Evolutionary conservation across 1,140 invertebrate species (phyloP).

Genomic region (Calliopsis andreniformis): DNA sequence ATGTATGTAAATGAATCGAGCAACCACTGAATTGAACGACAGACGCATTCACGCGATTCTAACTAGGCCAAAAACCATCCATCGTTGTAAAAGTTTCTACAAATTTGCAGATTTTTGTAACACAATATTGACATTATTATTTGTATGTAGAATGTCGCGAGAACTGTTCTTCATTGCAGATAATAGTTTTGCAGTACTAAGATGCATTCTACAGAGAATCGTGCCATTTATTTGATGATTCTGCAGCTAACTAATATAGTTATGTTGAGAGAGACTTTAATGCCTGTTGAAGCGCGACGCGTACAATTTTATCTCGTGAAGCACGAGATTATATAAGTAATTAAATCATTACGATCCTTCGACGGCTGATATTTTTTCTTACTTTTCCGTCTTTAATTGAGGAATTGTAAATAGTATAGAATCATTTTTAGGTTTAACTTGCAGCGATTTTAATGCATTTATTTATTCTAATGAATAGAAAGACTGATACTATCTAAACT

Average conservation of each 20-base stretch:
- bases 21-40: constrained; percentile 10
- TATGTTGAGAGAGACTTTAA: constrained; percentile 37
- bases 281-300: constrained; percentile 25
- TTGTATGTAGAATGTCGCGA: not conserved
- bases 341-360: constrained; percentile 38
- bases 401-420: not conserved
- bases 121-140: not conserved
- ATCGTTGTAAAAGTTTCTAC: constrained; percentile 36
- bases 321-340: not conserved
- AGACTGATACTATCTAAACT: constrained; percentile 28
- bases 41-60: not conserved
- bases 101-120: constrained; percentile 47
- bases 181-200: not conserved
- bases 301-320: not conserved
- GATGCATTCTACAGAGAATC: not conserved
- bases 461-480: constrained; percentile 17
- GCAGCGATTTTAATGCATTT: not conserved
- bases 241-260: not conserved
- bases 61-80: constrained; percentile 23
- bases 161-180: not conserved
- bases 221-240: not conserved
- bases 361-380: not conserved
- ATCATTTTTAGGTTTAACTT: not conserved
- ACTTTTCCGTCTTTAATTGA: too few relatives aligned
- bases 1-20: constrained; percentile 46